Percentiles rank a stretch among this genome's conserved stretches.
phyloP scores from a whole-genome alignment of 2,113 vertebrate genomes.

The Callopanchax toddi region DNA sequence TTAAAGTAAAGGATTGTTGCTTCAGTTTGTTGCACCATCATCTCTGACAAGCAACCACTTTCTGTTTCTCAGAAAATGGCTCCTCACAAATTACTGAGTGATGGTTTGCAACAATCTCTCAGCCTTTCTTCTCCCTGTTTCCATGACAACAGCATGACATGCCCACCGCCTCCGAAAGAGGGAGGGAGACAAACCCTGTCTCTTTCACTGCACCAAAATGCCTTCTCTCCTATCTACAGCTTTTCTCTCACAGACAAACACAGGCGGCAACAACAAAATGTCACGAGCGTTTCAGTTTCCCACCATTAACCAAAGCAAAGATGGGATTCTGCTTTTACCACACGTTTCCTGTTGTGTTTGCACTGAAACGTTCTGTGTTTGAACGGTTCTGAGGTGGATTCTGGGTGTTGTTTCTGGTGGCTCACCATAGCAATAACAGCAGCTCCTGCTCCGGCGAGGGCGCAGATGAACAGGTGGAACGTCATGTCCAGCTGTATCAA shows the following conservation, averaged over 20 bases:
- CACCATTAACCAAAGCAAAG: not conserved
- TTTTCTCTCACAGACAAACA: constrained; percentile 35
- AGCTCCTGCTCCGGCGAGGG: constrained; percentile 95
- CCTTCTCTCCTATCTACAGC: constrained; percentile 44
- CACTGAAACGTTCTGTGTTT: not conserved
- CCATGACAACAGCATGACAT: constrained; percentile 82
- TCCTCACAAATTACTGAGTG: constrained; percentile 74
- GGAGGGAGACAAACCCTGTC: constrained; percentile 61
- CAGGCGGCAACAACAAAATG: constrained; percentile 28
- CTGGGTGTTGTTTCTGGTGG: not conserved
- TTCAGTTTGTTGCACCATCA: constrained; percentile 59
- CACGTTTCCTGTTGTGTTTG: not conserved
- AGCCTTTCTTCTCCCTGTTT: constrained; percentile 81
- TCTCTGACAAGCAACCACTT: constrained; percentile 40
- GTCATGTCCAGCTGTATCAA: constrained; percentile 93
- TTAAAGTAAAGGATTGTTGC: not conserved
- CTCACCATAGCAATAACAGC: constrained; percentile 98
- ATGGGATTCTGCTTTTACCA: not conserved
- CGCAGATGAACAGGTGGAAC: constrained; percentile 97
- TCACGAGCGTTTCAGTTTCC: not conserved
- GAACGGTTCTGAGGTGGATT: too few species aligned
- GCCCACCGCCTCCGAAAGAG: constrained; percentile 66
- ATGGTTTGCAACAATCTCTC: constrained; percentile 74
- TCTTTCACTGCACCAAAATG: constrained; percentile 71
- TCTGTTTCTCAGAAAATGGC: constrained; percentile 77